phyloP scores from a whole-genome alignment of 2,888 invertebrate genomes.

The Cosmia pyralina region DNA sequence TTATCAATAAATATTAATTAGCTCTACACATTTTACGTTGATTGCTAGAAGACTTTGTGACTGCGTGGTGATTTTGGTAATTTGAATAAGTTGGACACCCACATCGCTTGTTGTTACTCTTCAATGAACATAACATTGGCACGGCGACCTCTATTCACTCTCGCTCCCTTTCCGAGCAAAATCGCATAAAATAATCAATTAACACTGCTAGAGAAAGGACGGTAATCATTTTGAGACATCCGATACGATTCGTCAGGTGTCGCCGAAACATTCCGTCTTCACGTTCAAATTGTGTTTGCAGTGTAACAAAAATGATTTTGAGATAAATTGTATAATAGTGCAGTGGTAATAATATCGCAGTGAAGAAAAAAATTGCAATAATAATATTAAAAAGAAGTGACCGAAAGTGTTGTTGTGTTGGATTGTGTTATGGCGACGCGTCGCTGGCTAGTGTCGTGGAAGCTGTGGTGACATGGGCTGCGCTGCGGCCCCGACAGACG shows the following conservation, averaged over 20 bases:
- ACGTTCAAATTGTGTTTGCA: conserved; percentile 79
- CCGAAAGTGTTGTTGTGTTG: conserved; percentile 71
- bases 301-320: conserved; percentile 89
- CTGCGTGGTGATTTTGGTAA: conserved; percentile 75
- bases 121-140: conserved; percentile 89
- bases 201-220: conserved; percentile 34
- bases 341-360: conserved; percentile 81
- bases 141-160: conserved; percentile 86
- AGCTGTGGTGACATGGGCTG: conserved; percentile 89
- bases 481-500: conserved; percentile 81
- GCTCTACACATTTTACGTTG: conserved; percentile 58
- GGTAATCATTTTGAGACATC: conserved; percentile 50
- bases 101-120: conserved; percentile 88
- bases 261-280: conserved; percentile 83
- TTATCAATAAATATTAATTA: conserved; percentile 68
- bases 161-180: conserved; percentile 76
- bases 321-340: conserved; percentile 88
- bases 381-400: conserved; percentile 72
- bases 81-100: conserved; percentile 80
- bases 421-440: conserved; percentile 84
- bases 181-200: conserved; percentile 66
- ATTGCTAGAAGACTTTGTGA: conserved; percentile 67
- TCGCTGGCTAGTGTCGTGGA: conserved; percentile 74
- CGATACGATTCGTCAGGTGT: conserved; percentile 70
- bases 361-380: conserved; percentile 81